Conservation (phyloP, 1,140 invertebrate species). For the Drepana arcuata region DNA sequence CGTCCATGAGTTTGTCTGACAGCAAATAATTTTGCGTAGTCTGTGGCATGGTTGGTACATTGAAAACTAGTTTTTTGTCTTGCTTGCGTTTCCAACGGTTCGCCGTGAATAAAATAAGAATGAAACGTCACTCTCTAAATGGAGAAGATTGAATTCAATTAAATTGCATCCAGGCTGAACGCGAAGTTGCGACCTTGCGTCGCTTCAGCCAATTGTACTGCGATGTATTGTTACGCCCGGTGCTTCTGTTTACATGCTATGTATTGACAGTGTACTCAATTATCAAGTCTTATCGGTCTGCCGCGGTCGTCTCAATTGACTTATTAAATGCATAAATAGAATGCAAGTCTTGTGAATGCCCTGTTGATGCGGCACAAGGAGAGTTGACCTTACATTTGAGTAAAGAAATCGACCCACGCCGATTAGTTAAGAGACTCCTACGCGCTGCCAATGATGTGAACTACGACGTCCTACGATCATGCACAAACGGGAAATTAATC, state of each 20-base stretch:
- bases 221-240: conserved; percentile 45
- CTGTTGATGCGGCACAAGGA: conserved; percentile 20
- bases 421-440: conserved; percentile 58
- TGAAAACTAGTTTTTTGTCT: conserved; percentile 31
- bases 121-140: conserved; percentile 41
- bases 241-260: conserved; percentile 56
- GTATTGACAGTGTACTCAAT: conserved; percentile 19
- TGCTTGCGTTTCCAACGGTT: conserved; percentile 32
- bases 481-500: conserved; percentile 33
- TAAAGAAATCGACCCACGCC: conserved; percentile 56
- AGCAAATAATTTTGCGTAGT: no score
- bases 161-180: conserved; percentile 35
- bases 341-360: conserved; percentile 30
- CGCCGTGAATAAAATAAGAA: conserved; percentile 39
- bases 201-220: conserved; percentile 28
- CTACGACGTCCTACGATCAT: conserved; percentile 37
- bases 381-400: conserved; percentile 54
- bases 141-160: conserved; percentile 26
- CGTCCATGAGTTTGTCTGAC: no score
- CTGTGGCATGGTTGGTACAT: no score
- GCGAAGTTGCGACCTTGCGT: conserved; percentile 39
- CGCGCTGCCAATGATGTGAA: conserved; percentile 37
- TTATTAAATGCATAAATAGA: conserved; percentile 26
- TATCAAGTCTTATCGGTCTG: conserved; percentile 10
- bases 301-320: conserved; percentile 20